Evolutionary conservation across 2,888 invertebrate genomes (phyloP), one percentile per base, ranked within the genome.

Genomic region (Trissoscelio sp.): DNA sequence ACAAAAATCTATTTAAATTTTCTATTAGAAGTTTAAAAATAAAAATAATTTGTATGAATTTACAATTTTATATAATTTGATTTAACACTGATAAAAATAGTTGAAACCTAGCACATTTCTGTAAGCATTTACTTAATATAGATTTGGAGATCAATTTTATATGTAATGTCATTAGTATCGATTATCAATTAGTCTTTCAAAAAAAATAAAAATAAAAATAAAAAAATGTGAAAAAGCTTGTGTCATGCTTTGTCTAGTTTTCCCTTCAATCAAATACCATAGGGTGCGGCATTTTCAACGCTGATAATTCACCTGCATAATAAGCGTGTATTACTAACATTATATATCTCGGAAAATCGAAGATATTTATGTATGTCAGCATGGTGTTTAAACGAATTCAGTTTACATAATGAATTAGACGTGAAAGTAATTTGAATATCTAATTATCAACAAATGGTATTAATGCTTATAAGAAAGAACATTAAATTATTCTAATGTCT

Each of bases 221-320:
- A 7, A 3, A 31, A 31, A 31, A 6, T 31, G 31, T 7, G 9
- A 37, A 37, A 37, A 11, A 11, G 11, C 37, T 37, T 37, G 37
- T n/a, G 1, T 16, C 14, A 14, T 14, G 42, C 42, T 42, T 16
- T 14, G 3, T 42, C 12, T 42, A 37, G 0, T 42, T 42, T 42
- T 44, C 22, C 14, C 34, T 53, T 24, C 51, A 16, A 73, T 62
- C 44, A 74, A 74, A 64, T 64, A 48, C 37, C 28, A 74, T 3
- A 37, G 42, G 74, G 74, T 39, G 74, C 14, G 74, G 74, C 48
- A 37, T 66, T 74, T 74, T 66, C 34, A 74, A 55, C 48, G 28
- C 57, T 18, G 48, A 64, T 64, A 28, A 18, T 12, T 70, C 16
- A 53, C 16, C 22, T 11, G 3, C 18, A 31, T 14, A 60, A 51